Evolutionary conservation across 2,797 vertebrate species (phyloP), one percentile per base, ranked within the genome.

Genomic region (Clarias fuscus): DNA sequence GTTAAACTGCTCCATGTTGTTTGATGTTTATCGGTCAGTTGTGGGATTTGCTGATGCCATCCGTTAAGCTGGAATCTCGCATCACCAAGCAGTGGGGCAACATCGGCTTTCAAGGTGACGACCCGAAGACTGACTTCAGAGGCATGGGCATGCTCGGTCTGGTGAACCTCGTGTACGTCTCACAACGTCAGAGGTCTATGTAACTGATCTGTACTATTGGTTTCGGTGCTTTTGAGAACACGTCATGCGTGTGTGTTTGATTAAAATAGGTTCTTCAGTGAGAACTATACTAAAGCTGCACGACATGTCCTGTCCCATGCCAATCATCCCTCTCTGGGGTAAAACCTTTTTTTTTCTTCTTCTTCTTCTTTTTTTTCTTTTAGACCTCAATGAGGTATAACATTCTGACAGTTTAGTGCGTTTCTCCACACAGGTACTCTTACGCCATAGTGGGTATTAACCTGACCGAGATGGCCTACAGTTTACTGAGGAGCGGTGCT

Each of bases 391-490:
- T 27, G 37, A 65, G 27, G n/a, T 65, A 8, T n/a, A 58, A 18
- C 48, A 10, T 27, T 76, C 1, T 18, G 56, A 56, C 0, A 1
- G 61, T 64, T 53, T 8, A 7, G 37, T 64, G 37, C 20, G 30
- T 67, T 67, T 81, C 13, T 65, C 15, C 62, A 11, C 79, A 53
- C 91, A 99, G 98, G 84, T 99, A 99, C 88, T 99, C 98, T 0
- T 99, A 99, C 86, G 98, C 98, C 90, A 99, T 99, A 88, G 98
- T 99, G 91, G 98, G 98, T 82, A 99, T 99, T 91, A 99, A 99
- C 90, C 93, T 99, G 92, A 99, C 98, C 33, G 98, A 99, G 92
- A 99, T 99, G 98, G 98, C 98, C 0, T 99, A 98, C 90, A 98
- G 97, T 92, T 93, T 99, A 72, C 94, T 99, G 85, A 97, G 95